Conservation (phyloP, 2,888 invertebrate genomes). For the Nowickia ferox region DNA sequence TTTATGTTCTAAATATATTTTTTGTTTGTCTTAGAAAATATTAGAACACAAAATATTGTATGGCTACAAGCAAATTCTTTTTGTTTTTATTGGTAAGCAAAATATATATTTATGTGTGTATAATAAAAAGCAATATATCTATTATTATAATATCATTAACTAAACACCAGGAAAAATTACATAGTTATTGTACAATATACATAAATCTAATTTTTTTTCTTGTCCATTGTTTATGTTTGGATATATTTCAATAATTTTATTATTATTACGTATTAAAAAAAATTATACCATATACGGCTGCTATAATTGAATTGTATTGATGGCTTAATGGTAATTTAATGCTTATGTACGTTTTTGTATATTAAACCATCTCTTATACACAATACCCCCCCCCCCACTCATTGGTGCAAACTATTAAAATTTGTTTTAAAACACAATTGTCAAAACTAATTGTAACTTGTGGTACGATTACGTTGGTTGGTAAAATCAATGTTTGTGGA, state of each 20-base stretch:
- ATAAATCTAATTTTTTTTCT: neutral
- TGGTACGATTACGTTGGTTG: slow-evolving; percentile 42
- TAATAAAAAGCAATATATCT: slow-evolving; percentile 36
- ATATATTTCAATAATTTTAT: slow-evolving; percentile 11
- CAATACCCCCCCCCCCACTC: slow-evolving; percentile 12
- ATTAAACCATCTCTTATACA: slow-evolving; percentile 62
- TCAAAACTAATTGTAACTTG: slow-evolving; percentile 60
- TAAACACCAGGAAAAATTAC: slow-evolving; percentile 31
- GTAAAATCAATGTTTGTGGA: slow-evolving; percentile 41
- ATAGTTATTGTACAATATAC: slow-evolving; percentile 11
- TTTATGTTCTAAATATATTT: slow-evolving; percentile 18
- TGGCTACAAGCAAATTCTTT: neutral
- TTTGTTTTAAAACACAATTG: slow-evolving; percentile 49
- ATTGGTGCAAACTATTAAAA: slow-evolving; percentile 17
- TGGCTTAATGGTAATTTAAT: slow-evolving; percentile 59
- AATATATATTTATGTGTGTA: neutral
- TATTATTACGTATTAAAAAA: slow-evolving; percentile 43
- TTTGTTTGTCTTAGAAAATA: neutral
- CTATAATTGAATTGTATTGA: slow-evolving; percentile 51
- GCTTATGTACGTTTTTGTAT: neutral
- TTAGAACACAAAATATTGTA: slow-evolving; percentile 9
- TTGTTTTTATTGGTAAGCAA: slow-evolving; percentile 1
- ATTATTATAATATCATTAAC: slow-evolving; percentile 51
- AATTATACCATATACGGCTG: slow-evolving; percentile 57
- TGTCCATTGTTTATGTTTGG: neutral